Percentiles rank a stretch among this genome's conserved stretches.
Conservation (phyloP, 2,113 vertebrate species). For the Struthidea cinerea region DNA sequence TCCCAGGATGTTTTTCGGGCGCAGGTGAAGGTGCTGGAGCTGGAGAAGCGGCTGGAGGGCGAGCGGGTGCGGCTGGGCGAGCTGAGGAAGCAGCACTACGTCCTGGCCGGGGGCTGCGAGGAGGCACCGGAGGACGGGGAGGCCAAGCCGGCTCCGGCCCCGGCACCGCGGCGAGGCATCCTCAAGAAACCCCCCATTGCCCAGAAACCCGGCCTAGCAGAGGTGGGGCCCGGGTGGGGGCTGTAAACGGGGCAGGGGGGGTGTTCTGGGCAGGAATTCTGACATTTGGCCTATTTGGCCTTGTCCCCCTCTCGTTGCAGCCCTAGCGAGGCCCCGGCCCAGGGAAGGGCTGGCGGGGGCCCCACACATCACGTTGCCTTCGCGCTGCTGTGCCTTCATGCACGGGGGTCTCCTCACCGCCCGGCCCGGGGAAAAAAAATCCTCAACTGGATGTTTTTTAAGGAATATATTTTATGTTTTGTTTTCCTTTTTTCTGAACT, state of each 20-base stretch:
- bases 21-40: constrained; percentile 93
- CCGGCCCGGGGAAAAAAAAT: neutral
- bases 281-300: fast-evolving
- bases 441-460: neutral
- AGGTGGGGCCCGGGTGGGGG: neutral
- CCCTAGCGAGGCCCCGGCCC: neutral
- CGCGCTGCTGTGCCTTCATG: constrained; percentile 15
- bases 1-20: neutral
- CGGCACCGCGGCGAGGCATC: constrained; percentile 54
- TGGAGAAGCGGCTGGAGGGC: constrained; percentile 84
- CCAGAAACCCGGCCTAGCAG: constrained; percentile 80
- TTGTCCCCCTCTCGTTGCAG: neutral
- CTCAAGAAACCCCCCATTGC: constrained; percentile 84
- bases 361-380: neutral
- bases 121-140: neutral
- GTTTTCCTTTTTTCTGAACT: neutral
- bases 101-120: constrained; percentile 71
- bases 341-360: neutral
- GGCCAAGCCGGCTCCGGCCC: neutral
- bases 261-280: fast-evolving
- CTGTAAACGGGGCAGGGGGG: fast-evolving
- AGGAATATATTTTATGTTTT: neutral
- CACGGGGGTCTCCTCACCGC: neutral
- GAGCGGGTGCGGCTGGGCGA: constrained; percentile 89
- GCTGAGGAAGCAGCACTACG: constrained; percentile 90